phyloP scores from a whole-genome alignment of 2,888 invertebrate species.

The Arrhopalites spinosus region DNA sequence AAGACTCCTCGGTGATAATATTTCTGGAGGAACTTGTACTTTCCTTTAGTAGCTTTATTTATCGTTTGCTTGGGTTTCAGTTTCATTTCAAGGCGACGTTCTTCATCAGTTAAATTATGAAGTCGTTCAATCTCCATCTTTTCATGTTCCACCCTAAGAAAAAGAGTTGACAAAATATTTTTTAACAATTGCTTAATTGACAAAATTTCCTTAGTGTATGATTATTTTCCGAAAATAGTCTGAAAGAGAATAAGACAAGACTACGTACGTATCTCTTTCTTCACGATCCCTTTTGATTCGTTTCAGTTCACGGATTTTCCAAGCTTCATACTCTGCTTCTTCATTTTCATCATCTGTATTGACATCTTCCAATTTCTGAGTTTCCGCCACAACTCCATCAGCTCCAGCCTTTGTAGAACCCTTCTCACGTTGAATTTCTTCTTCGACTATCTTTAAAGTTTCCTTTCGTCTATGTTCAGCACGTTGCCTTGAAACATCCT shows the following conservation, averaged over 20 bases:
- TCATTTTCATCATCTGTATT: constrained; percentile 96
- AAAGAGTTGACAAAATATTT: neutral
- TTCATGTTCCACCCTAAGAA: constrained; percentile 78
- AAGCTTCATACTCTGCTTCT: constrained; percentile 89
- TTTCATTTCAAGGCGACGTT: constrained; percentile 84
- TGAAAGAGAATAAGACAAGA: neutral
- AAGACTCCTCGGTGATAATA: constrained; percentile 99
- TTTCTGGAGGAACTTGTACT: constrained; percentile 99
- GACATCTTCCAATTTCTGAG: constrained; percentile 78
- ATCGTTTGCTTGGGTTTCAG: constrained; percentile 90
- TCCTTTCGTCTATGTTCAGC: constrained; percentile 88
- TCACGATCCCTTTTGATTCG: constrained; percentile 95
- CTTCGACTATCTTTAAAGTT: constrained; percentile 87
- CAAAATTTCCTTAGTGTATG: neutral
- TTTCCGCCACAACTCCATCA: constrained; percentile 47
- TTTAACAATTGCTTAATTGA: neutral
- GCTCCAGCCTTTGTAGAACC: constrained; percentile 42
- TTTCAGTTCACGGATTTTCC: constrained; percentile 96
- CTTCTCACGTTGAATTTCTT: constrained; percentile 82
- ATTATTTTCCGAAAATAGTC: neutral
- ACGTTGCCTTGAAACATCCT: constrained; percentile 79
- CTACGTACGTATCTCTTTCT: constrained; percentile 84
- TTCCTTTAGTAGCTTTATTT: constrained; percentile 94
- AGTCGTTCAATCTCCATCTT: constrained; percentile 85
- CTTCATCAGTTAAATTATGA: constrained; percentile 94